These are phyloP conservation scores for Pristionchus exspectatus DNA, from an alignment of 2,888 invertebrate genomes.

Conservation along the genomic window DNA sequence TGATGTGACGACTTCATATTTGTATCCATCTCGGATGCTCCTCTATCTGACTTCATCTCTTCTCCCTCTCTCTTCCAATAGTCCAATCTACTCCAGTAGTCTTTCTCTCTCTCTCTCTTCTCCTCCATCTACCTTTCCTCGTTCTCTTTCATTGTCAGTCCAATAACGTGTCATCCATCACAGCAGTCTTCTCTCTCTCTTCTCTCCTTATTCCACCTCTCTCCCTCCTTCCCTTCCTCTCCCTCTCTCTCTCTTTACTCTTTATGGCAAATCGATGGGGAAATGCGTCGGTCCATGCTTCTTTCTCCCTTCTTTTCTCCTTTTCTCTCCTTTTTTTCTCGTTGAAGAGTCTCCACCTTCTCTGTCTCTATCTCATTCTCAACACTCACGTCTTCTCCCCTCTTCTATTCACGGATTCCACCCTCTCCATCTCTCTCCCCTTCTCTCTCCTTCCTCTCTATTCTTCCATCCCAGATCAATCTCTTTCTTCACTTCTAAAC, in stretches of 20 bases:
- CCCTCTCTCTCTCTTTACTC: conserved; percentile 50
- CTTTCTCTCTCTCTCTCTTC: not conserved
- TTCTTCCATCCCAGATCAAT: conserved; percentile 14
- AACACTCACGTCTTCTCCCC: not conserved
- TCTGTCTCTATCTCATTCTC: conserved; percentile 45
- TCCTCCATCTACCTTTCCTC: not conserved
- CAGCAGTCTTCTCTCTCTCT: conserved; percentile 21
- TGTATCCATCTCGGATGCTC: not conserved
- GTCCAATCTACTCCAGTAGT: not conserved
- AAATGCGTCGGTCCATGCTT: conserved; percentile 51
- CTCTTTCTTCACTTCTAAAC: conserved; percentile 11
- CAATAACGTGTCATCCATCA: conserved; percentile 39
- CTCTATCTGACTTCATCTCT: not conserved
- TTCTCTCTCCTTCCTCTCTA: not conserved
- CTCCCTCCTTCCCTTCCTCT: conserved; percentile 42
- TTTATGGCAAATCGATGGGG: conserved; percentile 55
- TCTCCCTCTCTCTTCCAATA: not conserved
- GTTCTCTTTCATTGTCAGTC: not conserved
- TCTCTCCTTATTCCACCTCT: conserved; percentile 49
- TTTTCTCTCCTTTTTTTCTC: conserved; percentile 28
- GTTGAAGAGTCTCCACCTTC: conserved; percentile 40
- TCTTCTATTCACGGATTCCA: not conserved
- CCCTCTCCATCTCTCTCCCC: not conserved
- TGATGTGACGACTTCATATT: not conserved
- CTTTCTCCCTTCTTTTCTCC: not conserved